Evolutionary conservation across 2,888 invertebrate species (phyloP).

Genomic region (Dryocosmus kuriphilus): DNA sequence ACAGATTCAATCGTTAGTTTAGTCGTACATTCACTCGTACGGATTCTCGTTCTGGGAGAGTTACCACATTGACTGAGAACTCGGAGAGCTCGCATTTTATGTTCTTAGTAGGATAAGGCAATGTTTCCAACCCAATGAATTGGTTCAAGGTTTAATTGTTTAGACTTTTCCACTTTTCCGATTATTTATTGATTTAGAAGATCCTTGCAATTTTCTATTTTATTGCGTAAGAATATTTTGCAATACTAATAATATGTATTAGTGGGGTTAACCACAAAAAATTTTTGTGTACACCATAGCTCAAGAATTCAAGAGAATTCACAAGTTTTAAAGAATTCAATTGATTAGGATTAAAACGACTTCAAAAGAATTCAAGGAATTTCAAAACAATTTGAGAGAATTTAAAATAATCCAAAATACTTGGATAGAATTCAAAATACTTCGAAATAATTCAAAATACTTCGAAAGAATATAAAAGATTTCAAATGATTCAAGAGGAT

Average conservation of each 20-base stretch:
- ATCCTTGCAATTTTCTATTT: constrained; percentile 9
- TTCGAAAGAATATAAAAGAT: no score
- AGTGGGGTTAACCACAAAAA: no score
- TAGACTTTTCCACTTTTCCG: constrained; percentile 6
- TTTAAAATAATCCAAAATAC: no score
- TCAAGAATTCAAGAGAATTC: no score
- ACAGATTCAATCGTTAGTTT: constrained; percentile 30
- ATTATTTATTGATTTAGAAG: constrained; percentile 17
- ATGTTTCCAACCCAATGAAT: constrained; percentile 36
- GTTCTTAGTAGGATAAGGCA: constrained; percentile 13
- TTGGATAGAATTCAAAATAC: no score
- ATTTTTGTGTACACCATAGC: no score
- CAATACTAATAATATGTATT: constrained; percentile 1
- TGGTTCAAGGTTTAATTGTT: constrained; percentile 36
- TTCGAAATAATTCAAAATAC: no score
- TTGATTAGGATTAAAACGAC: no score
- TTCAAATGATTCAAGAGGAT: no score
- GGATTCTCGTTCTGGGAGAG: constrained; percentile 41
- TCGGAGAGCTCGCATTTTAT: constrained; percentile 23
- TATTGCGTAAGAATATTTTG: constrained; percentile 3
- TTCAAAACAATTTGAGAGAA: no score
- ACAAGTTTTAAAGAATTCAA: no score
- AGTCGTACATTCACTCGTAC: constrained; percentile 30
- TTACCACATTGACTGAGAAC: constrained; percentile 23
- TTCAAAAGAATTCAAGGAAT: no score